phyloP scores from a whole-genome alignment of 2,888 invertebrate species.

The Apotomis betuletana region DNA sequence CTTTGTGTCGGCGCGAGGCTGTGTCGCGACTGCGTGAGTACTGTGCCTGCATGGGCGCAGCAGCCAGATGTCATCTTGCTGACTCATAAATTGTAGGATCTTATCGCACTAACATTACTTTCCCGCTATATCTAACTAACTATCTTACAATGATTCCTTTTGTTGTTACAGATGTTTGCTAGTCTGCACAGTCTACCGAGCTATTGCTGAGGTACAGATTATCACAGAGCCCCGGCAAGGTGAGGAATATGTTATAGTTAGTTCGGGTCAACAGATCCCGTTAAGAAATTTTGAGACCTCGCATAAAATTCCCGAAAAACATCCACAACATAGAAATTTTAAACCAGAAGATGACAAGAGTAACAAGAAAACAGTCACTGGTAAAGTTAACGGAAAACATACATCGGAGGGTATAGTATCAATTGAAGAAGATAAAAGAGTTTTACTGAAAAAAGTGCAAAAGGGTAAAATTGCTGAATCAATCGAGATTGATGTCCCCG shows the following conservation, averaged over 20 bases:
- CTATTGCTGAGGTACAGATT: constrained; percentile 81
- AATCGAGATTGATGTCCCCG: constrained; percentile 77
- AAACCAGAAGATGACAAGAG: constrained; percentile 78
- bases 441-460: constrained; percentile 64
- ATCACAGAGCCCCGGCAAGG: constrained; percentile 86
- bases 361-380: constrained; percentile 66
- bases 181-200: constrained; percentile 72
- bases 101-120: constrained; percentile 54
- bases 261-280: constrained; percentile 79
- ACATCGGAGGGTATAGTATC: constrained; percentile 74
- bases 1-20: constrained; percentile 51
- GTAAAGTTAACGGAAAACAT: constrained; percentile 64
- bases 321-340: constrained; percentile 66
- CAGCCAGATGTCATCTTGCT: constrained; percentile 69
- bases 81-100: constrained; percentile 71
- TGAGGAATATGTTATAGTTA: constrained; percentile 86
- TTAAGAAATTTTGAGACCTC: constrained; percentile 86
- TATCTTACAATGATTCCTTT: constrained; percentile 50
- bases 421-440: constrained; percentile 78
- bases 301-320: constrained; percentile 86
- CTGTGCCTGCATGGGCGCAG: constrained; percentile 56
- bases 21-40: neutral
- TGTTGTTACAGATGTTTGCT: constrained; percentile 81
- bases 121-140: constrained; percentile 55
- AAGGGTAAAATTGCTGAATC: constrained; percentile 72